Base-by-base conservation (phyloP, 2,797 vertebrate species). In the Rhincodon typus region DNA sequence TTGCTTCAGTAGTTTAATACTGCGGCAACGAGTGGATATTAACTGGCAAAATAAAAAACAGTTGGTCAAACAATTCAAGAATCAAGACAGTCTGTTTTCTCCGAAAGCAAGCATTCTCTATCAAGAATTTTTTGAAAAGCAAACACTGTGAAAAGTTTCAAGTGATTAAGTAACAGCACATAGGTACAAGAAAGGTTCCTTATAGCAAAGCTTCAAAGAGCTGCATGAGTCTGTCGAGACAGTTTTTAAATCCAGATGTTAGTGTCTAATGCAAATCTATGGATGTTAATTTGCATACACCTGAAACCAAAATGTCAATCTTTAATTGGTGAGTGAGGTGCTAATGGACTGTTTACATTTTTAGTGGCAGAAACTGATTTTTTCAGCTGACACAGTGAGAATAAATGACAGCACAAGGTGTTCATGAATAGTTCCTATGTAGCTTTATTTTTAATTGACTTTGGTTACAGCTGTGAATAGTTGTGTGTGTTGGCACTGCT, bases 381-480 rank as follows among this genome's bases (percentile, higher is more conserved):
- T 34, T 77, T 50, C 94, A 77, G 70, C 46, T 7, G 50, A 95
- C 30, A 30, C 53, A 95, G 42, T 30, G 50, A 19, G 53, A 53
- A 77, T 77, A 95, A 77, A 95, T 50, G 42, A 77, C 69, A 95
- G 42, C 30, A 57, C 70, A 53, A 95, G 94, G 94, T 95, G 94
- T 77, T 53, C 70, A 95, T 95, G 70, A 95, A 95, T 95, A 57
- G 70, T 66, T 53, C 57, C 94, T 95, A 95, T 95, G 94, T 19
- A 77, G n/a, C n/a, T n/a, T 50, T 72, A 77, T 77, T 95, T 95
- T 74, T 74, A 95, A 95, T 72, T 77, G 94, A 77, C 46, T 57
- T 95, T 95, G 94, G 46, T 95, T 77, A 57, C 94, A 95, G 94
- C 94, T 95, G 94, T 95, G 94, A 77, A 77, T 77, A 57, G 69